Evolutionary conservation across 1,140 invertebrate species (phyloP).

Genomic region (Drosophila lacertosa): DNA sequence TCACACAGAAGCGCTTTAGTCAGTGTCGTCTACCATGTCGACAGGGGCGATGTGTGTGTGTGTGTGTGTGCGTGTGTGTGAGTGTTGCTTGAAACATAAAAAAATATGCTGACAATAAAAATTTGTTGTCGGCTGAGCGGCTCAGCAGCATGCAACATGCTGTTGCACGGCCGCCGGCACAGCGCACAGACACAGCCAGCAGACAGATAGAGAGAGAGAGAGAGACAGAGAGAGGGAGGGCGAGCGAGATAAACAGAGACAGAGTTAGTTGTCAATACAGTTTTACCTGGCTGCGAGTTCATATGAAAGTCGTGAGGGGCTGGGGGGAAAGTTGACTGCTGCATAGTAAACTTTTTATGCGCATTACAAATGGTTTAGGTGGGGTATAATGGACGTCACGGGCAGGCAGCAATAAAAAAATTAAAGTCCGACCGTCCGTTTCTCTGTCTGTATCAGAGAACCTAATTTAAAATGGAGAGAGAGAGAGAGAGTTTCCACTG

Average conservation of each 20-base stretch:
- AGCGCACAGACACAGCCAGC: constrained; percentile 9
- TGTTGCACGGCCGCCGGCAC: constrained; percentile 63
- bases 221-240: background rate
- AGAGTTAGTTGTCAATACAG: constrained; percentile 21
- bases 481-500: too few species aligned
- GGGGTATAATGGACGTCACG: too few species aligned
- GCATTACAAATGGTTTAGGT: background rate
- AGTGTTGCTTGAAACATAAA: constrained; percentile 66
- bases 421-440: too few species aligned
- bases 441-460: too few species aligned
- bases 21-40: background rate
- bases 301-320: constrained; percentile 15
- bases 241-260: background rate
- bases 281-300: constrained; percentile 18
- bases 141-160: constrained; percentile 78
- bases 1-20: constrained; percentile 48
- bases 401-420: too few species aligned
- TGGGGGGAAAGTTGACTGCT: constrained; percentile 34
- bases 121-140: constrained; percentile 68
- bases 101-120: constrained; percentile 82
- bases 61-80: background rate
- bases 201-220: constrained; percentile 9
- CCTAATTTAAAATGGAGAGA: too few species aligned
- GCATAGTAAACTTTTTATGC: constrained; percentile 23
- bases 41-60: background rate